Evolutionary conservation across 2,797 vertebrate genomes (phyloP).

Genomic region (Pristis pectinata): DNA sequence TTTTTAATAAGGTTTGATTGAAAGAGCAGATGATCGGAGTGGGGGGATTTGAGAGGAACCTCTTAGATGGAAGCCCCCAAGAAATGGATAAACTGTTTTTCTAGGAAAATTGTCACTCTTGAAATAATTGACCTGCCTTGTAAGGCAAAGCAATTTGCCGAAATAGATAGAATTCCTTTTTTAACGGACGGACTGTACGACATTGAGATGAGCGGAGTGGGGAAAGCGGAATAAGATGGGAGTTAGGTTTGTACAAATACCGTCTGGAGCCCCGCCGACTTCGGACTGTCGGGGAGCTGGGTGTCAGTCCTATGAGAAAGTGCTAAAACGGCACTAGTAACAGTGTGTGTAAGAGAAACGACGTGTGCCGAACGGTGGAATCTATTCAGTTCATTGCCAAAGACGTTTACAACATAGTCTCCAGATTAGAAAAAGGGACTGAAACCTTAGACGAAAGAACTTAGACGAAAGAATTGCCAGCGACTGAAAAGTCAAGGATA

Average conservation of each 20-base stretch:
- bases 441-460: background rate
- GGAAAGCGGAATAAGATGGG: too few relatives aligned
- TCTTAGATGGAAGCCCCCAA: background rate
- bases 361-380: too few relatives aligned
- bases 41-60: background rate
- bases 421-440: background rate
- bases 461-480: too few relatives aligned
- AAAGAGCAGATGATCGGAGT: background rate
- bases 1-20: background rate
- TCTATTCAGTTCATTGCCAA: background rate
- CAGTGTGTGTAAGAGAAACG: too few relatives aligned
- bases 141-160: too few relatives aligned
- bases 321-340: too few relatives aligned
- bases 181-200: too few relatives aligned
- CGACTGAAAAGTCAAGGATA: background rate
- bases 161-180: background rate
- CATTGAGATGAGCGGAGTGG: background rate
- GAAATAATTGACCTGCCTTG: background rate
- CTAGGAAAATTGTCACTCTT: background rate
- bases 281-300: too few relatives aligned
- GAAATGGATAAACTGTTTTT: background rate
- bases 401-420: background rate
- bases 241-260: too few relatives aligned
- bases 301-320: too few relatives aligned
- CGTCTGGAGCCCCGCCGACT: too few relatives aligned